Evolutionary conservation across 2,113 vertebrate species (phyloP).

Genomic region (Arothron firmamentum): DNA sequence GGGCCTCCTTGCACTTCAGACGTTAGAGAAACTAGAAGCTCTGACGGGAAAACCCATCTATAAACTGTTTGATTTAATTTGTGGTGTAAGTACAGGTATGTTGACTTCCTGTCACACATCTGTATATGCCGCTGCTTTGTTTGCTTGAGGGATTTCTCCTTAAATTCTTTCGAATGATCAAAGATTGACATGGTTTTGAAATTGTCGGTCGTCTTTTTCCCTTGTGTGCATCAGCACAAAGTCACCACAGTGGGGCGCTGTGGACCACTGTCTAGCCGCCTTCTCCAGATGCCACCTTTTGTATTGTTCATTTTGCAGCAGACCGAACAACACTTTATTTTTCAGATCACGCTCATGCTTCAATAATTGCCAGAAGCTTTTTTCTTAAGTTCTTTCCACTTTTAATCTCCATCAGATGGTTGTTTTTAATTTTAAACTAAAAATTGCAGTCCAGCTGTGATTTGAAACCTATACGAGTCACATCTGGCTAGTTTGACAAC

Average conservation of each 20-base stretch:
- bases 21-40: constrained; percentile 85
- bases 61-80: constrained; percentile 96
- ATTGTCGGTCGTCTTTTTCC: neutral
- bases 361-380: constrained; percentile 40
- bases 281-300: neutral
- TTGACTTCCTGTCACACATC: too few species aligned
- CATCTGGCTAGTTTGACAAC: constrained; percentile 27
- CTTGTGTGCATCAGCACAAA: neutral
- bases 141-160: neutral
- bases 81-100: constrained; percentile 97
- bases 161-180: neutral
- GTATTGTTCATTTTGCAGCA: constrained; percentile 13
- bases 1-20: constrained; percentile 92
- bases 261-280: constrained; percentile 10
- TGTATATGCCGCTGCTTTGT: neutral
- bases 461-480: constrained; percentile 30
- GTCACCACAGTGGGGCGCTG: constrained; percentile 50
- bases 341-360: constrained; percentile 22
- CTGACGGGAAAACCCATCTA: constrained; percentile 90
- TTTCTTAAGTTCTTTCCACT: constrained; percentile 15
- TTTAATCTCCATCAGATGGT: constrained; percentile 39
- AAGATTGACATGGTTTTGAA: too few species aligned
- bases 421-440: constrained; percentile 18
- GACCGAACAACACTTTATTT: constrained; percentile 22
- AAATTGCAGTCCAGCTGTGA: constrained; percentile 13